phyloP scores from a whole-genome alignment of 2,113 vertebrate genomes.

The Calyptommatus sinebrachiatus region DNA sequence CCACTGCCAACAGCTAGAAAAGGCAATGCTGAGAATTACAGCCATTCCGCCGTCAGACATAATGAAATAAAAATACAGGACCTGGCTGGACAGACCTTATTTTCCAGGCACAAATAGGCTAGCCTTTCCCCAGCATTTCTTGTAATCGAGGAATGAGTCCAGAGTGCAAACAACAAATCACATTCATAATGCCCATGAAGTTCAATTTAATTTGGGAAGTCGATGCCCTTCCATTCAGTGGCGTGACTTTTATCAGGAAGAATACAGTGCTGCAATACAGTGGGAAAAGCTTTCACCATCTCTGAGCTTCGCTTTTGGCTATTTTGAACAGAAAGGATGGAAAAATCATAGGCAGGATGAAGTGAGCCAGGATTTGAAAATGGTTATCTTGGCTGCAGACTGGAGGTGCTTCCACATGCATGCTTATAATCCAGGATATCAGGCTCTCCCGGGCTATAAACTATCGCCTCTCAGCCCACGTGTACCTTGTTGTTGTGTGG shows the following conservation, averaged over 20 bases:
- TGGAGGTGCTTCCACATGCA: too few species aligned
- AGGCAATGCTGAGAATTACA: conserved; percentile 17
- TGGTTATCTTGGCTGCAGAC: too few species aligned
- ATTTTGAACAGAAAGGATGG: not conserved
- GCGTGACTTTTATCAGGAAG: not conserved
- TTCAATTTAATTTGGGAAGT: not conserved
- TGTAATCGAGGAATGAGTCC: not conserved
- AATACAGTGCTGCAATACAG: not conserved
- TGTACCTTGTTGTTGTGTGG: too few species aligned
- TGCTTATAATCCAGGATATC: too few species aligned
- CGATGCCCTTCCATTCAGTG: not conserved
- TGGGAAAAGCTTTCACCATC: not conserved
- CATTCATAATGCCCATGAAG: not conserved
- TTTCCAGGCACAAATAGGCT: not conserved
- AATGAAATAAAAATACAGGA: conserved; percentile 8
- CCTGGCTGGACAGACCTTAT: not conserved
- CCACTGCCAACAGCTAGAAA: conserved; percentile 31
- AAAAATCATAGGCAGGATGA: too few species aligned
- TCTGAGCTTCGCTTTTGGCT: not conserved
- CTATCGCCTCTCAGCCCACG: too few species aligned
- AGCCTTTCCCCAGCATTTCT: not conserved
- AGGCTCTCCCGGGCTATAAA: too few species aligned
- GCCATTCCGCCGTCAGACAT: conserved; percentile 24
- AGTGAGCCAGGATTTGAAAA: too few species aligned
- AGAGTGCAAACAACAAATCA: not conserved